phyloP scores from a whole-genome alignment of 2,113 vertebrate genomes.

The Menura novaehollandiae region DNA sequence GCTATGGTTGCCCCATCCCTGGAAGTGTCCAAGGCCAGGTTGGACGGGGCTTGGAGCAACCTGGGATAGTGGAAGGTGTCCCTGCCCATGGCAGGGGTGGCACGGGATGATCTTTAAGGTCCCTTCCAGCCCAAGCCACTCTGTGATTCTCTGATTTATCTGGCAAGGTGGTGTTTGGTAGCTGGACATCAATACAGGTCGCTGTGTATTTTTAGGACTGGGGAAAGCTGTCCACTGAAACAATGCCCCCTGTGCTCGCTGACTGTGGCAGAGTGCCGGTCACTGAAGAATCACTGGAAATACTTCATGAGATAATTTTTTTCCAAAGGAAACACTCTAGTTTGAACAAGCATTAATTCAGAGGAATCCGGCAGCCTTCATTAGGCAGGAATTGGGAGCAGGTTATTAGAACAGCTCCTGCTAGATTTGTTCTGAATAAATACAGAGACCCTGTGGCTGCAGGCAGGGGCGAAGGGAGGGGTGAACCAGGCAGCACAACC shows the following conservation, averaged over 20 bases:
- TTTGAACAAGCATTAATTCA: not conserved
- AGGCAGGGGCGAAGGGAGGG: not conserved
- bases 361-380: not conserved
- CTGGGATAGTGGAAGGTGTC: not conserved
- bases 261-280: not conserved
- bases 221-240: not conserved
- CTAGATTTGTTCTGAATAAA: not conserved
- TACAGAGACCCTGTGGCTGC: not conserved
- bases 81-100: not conserved
- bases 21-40: not conserved
- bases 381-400: not conserved
- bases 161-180: not conserved
- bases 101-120: not conserved
- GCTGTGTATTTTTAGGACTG: not conserved
- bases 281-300: not conserved
- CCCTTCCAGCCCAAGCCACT: not conserved
- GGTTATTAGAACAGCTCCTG: conserved; percentile 23
- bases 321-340: not conserved
- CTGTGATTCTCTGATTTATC: not conserved
- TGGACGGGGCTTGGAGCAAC: not conserved
- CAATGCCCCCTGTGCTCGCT: not conserved
- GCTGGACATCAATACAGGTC: not conserved
- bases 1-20: not conserved
- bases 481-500: not conserved
- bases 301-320: not conserved